A percentile compares a stretch with the other conserved stretches of the same genome.
Conservation (phyloP, 2,888 invertebrate species). For the Eustalomyia histrio region DNA sequence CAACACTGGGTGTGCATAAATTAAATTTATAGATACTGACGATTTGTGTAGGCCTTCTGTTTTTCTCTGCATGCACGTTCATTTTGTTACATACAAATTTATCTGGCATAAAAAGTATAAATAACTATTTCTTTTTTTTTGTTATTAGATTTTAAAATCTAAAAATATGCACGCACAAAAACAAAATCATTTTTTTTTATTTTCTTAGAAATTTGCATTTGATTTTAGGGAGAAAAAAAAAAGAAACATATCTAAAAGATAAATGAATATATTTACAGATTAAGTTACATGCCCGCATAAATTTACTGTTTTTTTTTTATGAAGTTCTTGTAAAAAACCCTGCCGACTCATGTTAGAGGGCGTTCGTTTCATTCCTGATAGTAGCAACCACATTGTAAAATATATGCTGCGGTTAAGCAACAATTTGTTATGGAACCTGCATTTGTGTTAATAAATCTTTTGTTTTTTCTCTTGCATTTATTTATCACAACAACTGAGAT, state of each 20-base stretch:
- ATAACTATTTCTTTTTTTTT: constrained; percentile 6
- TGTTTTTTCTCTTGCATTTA: constrained; percentile 8
- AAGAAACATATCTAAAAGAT: constrained; percentile 29
- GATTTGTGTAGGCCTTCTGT: constrained; percentile 32
- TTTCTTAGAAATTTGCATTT: constrained; percentile 60
- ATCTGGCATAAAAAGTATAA: constrained; percentile 16
- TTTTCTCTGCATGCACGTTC: constrained; percentile 1
- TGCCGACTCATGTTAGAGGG: background rate
- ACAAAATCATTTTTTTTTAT: constrained; percentile 23
- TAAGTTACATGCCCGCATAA: constrained; percentile 58
- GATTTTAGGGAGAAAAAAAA: constrained; percentile 14
- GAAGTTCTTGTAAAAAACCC: constrained; percentile 20
- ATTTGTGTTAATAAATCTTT: constrained; percentile 42
- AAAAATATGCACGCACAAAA: constrained; percentile 56
- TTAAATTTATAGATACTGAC: constrained; percentile 18
- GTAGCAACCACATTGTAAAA: background rate
- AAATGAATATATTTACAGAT: constrained; percentile 41
- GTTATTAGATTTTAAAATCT: background rate
- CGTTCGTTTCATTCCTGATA: constrained; percentile 56
- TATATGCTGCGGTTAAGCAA: constrained; percentile 17
- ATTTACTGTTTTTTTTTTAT: constrained; percentile 19
- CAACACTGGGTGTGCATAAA: constrained; percentile 59
- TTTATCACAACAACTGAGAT: constrained; percentile 41
- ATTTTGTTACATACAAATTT: constrained; percentile 38
- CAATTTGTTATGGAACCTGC: constrained; percentile 65